Evolutionary conservation across 2,113 vertebrate species (phyloP).

Genomic region (Candoia aspera): DNA sequence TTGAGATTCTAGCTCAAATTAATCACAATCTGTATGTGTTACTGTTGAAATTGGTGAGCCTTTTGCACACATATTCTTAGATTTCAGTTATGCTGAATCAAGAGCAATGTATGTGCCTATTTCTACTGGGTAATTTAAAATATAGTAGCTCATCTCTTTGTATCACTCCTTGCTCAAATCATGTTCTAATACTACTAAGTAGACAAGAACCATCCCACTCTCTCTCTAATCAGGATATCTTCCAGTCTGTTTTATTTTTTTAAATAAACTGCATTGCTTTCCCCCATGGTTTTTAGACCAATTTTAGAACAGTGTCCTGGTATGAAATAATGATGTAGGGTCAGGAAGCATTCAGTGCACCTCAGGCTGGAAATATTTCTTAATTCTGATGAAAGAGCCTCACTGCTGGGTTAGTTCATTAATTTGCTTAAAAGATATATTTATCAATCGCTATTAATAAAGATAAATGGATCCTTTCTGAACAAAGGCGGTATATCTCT

Average conservation of each 20-base stretch:
- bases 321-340: background rate
- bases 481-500: background rate
- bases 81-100: background rate
- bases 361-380: background rate
- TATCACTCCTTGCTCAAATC: background rate
- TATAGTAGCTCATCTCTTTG: background rate
- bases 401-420: background rate
- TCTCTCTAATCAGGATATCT: background rate
- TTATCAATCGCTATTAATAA: background rate
- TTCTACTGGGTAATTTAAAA: background rate
- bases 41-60: background rate
- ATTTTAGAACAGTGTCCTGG: background rate
- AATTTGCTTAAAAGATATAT: background rate
- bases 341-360: background rate
- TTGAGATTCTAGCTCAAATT: slow-evolving; percentile 10
- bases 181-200: background rate
- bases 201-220: background rate
- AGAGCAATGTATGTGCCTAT: background rate
- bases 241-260: background rate
- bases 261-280: background rate
- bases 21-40: background rate
- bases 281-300: background rate
- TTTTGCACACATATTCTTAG: background rate
- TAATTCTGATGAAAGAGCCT: background rate
- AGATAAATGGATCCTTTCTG: background rate